Percentiles rank a stretch among this genome's conserved stretches.
Conservation (phyloP, 2,797 vertebrate species). For the Clarias laeviceps region DNA sequence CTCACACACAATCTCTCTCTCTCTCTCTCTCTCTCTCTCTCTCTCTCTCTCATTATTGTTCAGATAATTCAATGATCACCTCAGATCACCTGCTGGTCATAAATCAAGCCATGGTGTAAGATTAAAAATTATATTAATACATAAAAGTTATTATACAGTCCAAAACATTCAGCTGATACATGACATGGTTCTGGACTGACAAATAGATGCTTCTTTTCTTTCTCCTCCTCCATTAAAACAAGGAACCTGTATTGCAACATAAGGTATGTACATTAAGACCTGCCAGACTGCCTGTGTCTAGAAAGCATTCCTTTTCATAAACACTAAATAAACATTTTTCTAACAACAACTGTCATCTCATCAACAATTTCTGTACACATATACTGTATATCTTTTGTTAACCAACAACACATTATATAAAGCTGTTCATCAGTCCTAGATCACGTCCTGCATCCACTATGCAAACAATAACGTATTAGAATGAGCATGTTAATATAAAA, state of each 20-base stretch:
- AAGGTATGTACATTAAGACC: slow-evolving; percentile 76
- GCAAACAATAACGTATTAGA: neutral
- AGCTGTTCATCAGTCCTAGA: neutral
- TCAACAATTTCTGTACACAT: neutral
- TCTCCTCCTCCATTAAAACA: slow-evolving; percentile 48
- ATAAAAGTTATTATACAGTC: slow-evolving; percentile 92
- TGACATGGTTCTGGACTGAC: slow-evolving; percentile 85
- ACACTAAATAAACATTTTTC: neutral
- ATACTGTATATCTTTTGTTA: neutral
- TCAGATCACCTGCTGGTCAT: slow-evolving; percentile 90
- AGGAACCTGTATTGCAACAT: slow-evolving; percentile 79
- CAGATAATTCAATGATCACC: slow-evolving; percentile 94
- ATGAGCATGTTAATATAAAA: neutral
- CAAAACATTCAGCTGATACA: slow-evolving; percentile 88
- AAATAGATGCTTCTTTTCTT: slow-evolving; percentile 69
- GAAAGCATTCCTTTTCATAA: neutral
- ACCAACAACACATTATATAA: neutral
- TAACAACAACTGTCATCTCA: neutral
- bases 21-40: slow-evolving; percentile 32
- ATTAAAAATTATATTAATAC: slow-evolving; percentile 96
- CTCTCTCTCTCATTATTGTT: slow-evolving; percentile 80
- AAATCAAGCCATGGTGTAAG: slow-evolving; percentile 85
- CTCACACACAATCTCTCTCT: slow-evolving; percentile 31
- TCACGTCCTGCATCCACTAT: neutral
- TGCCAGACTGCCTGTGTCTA: neutral